A percentile compares a stretch with the other conserved stretches of the same genome.
Evolutionary conservation across 1,140 invertebrate genomes (phyloP).

Genomic region (Bilobella aurantiaca): DNA sequence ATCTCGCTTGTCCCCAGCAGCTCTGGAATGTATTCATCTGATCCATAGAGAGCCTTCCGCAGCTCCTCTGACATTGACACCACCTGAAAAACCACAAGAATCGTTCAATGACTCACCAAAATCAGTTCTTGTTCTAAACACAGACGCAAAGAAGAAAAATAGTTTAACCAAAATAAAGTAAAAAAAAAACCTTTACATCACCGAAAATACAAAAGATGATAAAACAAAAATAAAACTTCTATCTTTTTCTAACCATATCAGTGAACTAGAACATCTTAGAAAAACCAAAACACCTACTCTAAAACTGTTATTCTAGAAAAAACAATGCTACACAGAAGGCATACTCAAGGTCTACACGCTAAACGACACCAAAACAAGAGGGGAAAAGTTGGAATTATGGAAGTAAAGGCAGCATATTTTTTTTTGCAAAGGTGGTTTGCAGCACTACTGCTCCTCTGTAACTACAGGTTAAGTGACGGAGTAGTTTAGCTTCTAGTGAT

Average conservation of each 20-base stretch:
- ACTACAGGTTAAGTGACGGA: no score
- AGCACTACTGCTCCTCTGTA: no score
- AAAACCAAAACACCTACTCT: no score
- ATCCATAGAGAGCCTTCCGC: constrained; percentile 65
- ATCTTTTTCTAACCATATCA: no score
- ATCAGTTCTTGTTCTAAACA: neutral
- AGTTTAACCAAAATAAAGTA: constrained; percentile 12
- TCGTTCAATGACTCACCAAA: neutral
- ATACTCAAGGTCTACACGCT: no score
- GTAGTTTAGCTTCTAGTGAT: no score
- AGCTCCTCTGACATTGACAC: constrained; percentile 85
- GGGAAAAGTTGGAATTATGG: no score
- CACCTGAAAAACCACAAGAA: constrained; percentile 47
- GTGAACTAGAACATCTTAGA: no score
- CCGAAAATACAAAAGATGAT: neutral
- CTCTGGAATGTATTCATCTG: constrained; percentile 70
- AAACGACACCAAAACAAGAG: neutral
- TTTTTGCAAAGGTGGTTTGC: no score
- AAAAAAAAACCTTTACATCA: neutral
- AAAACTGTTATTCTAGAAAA: no score
- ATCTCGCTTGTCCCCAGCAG: no score
- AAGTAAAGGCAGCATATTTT: neutral
- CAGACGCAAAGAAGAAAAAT: neutral
- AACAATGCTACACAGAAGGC: no score
- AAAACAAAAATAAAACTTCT: neutral